Evolutionary conservation across 2,797 vertebrate genomes (phyloP), one percentile per base, ranked within the genome.

Genomic region (Leucoraja ocellata): DNA sequence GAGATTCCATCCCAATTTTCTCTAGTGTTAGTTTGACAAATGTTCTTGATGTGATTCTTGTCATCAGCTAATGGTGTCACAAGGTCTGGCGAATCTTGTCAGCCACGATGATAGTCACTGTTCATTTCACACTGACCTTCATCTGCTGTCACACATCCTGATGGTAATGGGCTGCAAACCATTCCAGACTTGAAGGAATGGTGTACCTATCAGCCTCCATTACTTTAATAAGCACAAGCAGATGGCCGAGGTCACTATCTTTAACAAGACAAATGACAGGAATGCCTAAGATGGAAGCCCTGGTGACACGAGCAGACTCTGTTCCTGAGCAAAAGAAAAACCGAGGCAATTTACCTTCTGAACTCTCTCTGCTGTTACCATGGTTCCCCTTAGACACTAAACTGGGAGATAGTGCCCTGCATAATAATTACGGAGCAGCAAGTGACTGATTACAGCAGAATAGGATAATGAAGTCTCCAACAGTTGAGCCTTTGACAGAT

Each of bases 331-430:
- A 94, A 95, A 95, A 94, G 88, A 94, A 94, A 94, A 94, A 94
- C 83, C 68, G 93, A 93, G 94, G 94, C 94, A 95, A 95, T 95
- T 95, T 94, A 95, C 93, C 94, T 94, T 94, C 94, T 94, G 95
- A 94, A 94, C 95, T 95, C 95, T 94, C 94, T 95, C 94, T 77
- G 73, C 84, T 80, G 96, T 97, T 97, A 95, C 96, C 95, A 97
- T 97, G 96, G 96, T 96, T 96, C 96, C 96, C 88, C 23, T 91
- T 68, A 91, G 88, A 74, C 88, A 91, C 36, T 93, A 93, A 39
- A 94, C 65, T 94, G 95, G 95, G 93, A 93, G 4, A 39, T 94
- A 93, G 95, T 93, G 94, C 88, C 88, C 93, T 95, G 93, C 93
- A 94, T 95, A 95, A 95, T 94, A 96, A 95, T 95, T 95, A 95